Evolutionary conservation across 2,113 vertebrate species (phyloP), one percentile per base, ranked within the genome.

Genomic region (Scalopus aquaticus): DNA sequence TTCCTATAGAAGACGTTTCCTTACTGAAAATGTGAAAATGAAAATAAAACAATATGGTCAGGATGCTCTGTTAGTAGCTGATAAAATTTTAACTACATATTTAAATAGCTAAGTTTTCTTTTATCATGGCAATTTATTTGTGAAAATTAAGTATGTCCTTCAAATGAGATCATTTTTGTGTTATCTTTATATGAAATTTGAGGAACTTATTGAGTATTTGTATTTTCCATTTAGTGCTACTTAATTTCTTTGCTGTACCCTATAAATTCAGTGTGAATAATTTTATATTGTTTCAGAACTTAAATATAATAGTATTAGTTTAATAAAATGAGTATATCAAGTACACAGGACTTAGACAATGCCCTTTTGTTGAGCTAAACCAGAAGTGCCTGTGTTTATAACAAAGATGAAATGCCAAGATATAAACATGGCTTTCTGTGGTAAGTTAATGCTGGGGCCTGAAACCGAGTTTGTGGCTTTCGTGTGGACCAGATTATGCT

Each of bases 401-500:
- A 84, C 26, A 56, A 78, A 91, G 46, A 72, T 58, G 81, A 95
- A 74, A 76, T 44, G 35, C 84, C 51, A 58, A 54, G 77, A 58
- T n/a, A 51, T 7, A 69, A 94, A 42, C 13, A 15, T 85, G 79
- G 87, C 76, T 87, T n/a, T 93, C 89, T 35, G 84, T 64, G 80
- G 92, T 73, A 20, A 90, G 90, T 69, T 93, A 92, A 78, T 84
- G 70, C 32, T 35, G 12, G 74, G 86, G 54, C 78, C 77, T 96
- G 93, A 91, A 90, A 77, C 3, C 28, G 88, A 83, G 86, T 88
- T 67, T 87, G 72, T 88, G 73, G 90, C 84, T 95, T 93, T 77
- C 88, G 22, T 91, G 60, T 60, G 49, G 77, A 42, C 62, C 30
- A 81, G 54, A 37, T 88, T 60, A 24, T 80, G 54, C 76, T 83